Evolutionary conservation across 1,140 invertebrate genomes (phyloP).

Genomic region (Drosophila micromelanica): DNA sequence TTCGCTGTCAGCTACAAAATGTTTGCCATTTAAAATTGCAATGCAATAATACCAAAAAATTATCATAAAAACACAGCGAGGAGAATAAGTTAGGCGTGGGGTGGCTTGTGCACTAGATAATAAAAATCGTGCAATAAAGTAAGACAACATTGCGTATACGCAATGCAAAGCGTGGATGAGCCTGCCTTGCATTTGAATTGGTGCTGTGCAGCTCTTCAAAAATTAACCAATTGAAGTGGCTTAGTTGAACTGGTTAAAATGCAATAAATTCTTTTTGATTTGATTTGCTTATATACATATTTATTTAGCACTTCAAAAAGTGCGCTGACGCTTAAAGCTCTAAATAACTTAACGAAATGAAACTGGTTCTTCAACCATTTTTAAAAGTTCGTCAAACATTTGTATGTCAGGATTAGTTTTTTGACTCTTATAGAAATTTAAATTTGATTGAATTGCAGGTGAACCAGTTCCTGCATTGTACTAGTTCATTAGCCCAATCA

Average conservation of each 20-base stretch:
- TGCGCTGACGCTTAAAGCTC: too few relatives aligned
- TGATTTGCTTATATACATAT: background rate
- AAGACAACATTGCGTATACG: constrained; percentile 49
- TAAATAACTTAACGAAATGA: too few relatives aligned
- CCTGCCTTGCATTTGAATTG: too few relatives aligned
- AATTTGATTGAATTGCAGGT: too few relatives aligned
- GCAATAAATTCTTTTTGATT: background rate
- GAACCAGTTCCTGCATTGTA: too few relatives aligned
- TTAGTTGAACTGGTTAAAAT: background rate
- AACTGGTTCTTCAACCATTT: background rate
- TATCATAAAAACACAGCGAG: constrained; percentile 60
- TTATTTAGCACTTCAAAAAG: background rate
- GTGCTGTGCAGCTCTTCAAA: background rate
- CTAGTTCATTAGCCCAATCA: too few relatives aligned
- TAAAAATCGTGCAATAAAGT: constrained; percentile 14
- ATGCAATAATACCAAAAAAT: constrained; percentile 77
- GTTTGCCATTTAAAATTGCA: constrained; percentile 76
- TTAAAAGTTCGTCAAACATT: too few relatives aligned
- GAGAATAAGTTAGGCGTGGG: background rate
- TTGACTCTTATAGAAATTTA: too few relatives aligned
- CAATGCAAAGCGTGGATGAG: constrained; percentile 9
- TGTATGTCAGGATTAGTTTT: too few relatives aligned
- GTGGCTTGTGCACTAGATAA: background rate
- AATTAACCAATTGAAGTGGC: background rate
- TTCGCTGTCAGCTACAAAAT: constrained; percentile 68